Evolutionary conservation across 2,113 vertebrate genomes (phyloP).

Genomic region (Hucho hucho): DNA sequence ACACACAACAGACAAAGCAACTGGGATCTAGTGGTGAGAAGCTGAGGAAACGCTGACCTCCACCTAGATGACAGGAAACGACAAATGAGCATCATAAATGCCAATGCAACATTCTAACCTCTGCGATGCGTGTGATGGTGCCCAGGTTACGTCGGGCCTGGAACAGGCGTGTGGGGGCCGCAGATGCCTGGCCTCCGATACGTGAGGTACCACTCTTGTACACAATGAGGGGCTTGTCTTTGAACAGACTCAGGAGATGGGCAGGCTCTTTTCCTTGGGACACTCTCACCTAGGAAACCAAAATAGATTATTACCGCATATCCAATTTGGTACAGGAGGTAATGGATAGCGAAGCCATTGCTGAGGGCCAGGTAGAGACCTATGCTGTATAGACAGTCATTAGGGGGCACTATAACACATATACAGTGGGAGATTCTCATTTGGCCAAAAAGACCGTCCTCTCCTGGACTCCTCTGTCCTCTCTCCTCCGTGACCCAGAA

Average conservation of each 20-base stretch:
- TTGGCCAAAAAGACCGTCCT: too few relatives aligned
- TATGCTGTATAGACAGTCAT: not conserved
- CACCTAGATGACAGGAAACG: too few relatives aligned
- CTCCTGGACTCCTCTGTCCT: too few relatives aligned
- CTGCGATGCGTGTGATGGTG: constrained; percentile 83
- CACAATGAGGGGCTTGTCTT: constrained; percentile 83
- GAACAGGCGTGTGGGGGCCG: constrained; percentile 76
- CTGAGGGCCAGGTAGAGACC: not conserved
- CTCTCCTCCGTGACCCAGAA: too few relatives aligned
- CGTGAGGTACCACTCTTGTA: constrained; percentile 88
- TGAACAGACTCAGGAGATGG: constrained; percentile 88
- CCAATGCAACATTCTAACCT: constrained; percentile 71
- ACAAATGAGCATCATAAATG: too few relatives aligned
- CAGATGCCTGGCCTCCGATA: constrained; percentile 69
- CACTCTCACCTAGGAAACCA: constrained; percentile 77
- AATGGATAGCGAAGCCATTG: not conserved
- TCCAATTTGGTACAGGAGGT: too few relatives aligned
- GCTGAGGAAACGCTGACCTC: not conserved
- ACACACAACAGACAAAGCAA: constrained; percentile 1
- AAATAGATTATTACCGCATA: not conserved
- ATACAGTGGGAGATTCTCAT: too few relatives aligned
- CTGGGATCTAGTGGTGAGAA: not conserved
- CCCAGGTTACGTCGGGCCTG: constrained; percentile 85
- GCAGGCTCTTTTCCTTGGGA: constrained; percentile 89
- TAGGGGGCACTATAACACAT: constrained; percentile 9